These are phyloP conservation scores for Ochotona princeps DNA, from an alignment of 2,113 vertebrate genomes.

Conservation along the genomic window DNA sequence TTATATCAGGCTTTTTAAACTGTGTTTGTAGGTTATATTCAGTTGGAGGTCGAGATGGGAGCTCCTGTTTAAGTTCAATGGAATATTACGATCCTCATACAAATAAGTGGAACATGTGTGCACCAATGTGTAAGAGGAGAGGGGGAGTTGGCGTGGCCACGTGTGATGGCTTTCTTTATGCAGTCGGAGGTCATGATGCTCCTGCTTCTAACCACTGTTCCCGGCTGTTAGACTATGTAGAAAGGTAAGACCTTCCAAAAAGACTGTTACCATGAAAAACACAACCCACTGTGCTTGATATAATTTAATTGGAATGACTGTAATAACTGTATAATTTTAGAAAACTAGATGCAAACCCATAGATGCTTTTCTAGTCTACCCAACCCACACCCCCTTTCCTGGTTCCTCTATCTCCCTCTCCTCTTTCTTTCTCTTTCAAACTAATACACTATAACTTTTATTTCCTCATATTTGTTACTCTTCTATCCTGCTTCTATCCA, in stretches of 20 bases:
- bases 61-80: slow-evolving; percentile 90
- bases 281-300: neutral
- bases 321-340: neutral
- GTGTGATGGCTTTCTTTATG: slow-evolving; percentile 89
- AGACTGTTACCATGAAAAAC: neutral
- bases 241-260: slow-evolving; percentile 82
- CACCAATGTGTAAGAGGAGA: slow-evolving; percentile 90
- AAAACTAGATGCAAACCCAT: neutral
- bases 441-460: neutral
- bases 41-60: slow-evolving; percentile 90
- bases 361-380: neutral
- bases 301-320: neutral
- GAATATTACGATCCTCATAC: slow-evolving; percentile 91
- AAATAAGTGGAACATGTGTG: slow-evolving; percentile 90
- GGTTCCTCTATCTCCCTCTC: neutral
- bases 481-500: accelerated
- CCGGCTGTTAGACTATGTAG: slow-evolving; percentile 87
- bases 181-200: slow-evolving; percentile 89
- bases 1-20: slow-evolving; percentile 8
- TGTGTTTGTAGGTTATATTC: slow-evolving; percentile 86
- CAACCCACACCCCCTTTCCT: neutral
- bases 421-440: neutral
- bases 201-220: slow-evolving; percentile 90
- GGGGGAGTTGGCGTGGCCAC: slow-evolving; percentile 90
- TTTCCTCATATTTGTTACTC: neutral